phyloP scores from a whole-genome alignment of 2,888 invertebrate species.

The Trachelus iudaicus region DNA sequence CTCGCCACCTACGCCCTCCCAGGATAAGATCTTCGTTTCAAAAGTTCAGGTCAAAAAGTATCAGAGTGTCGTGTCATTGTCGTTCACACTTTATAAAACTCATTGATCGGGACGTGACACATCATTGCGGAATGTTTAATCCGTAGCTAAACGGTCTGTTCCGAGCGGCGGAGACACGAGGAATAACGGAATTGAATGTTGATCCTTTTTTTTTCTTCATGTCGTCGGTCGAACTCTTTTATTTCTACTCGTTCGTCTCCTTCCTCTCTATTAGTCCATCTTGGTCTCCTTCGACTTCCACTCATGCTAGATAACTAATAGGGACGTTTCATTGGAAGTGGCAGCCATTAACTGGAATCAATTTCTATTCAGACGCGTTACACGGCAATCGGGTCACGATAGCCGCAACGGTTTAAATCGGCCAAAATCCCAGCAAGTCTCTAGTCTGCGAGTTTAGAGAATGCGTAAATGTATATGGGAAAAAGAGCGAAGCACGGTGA shows the following conservation, averaged over 20 bases:
- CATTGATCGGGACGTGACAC: not conserved
- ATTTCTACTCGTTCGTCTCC: not conserved
- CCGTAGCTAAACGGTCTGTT: not conserved
- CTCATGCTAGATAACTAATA: not conserved
- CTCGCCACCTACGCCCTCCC: slow-evolving; percentile 35
- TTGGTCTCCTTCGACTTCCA: not conserved
- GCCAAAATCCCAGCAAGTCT: not conserved
- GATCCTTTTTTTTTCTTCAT: not conserved
- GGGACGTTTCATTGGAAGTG: not conserved
- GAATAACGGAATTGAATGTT: not conserved
- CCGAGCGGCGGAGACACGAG: not conserved
- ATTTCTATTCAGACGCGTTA: not conserved
- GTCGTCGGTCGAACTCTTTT: not conserved
- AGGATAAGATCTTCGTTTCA: slow-evolving; percentile 33
- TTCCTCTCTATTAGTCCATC: not conserved
- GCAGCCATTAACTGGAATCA: not conserved
- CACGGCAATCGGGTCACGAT: not conserved
- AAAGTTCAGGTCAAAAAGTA: slow-evolving; percentile 34
- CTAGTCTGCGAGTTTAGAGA: not conserved
- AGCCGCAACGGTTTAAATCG: not conserved
- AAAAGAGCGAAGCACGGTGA: not conserved
- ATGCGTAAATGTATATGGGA: not conserved
- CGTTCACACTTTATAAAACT: slow-evolving; percentile 23
- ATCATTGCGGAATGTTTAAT: not conserved
- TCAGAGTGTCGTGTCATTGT: slow-evolving; percentile 32